A percentile compares a stretch with the other conserved stretches of the same genome.
phyloP scores from a whole-genome alignment of 2,113 vertebrate genomes.

The human region DNA sequence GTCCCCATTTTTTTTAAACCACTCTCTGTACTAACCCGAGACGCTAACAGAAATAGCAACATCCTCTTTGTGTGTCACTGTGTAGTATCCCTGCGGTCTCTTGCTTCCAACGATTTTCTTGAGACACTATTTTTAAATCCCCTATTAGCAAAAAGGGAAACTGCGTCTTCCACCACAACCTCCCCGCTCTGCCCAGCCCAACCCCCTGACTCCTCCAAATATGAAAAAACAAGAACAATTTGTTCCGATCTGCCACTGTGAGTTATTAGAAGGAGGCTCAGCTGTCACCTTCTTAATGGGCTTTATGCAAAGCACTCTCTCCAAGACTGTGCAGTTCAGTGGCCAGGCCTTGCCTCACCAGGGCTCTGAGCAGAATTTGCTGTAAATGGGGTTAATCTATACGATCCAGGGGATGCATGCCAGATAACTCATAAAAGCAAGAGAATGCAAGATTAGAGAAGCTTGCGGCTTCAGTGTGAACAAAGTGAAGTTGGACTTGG shows the following conservation, averaged over 20 bases:
- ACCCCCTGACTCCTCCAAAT: background rate
- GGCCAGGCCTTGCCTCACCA: slow-evolving; percentile 7
- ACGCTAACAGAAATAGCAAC: slow-evolving; percentile 9
- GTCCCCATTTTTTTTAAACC: background rate
- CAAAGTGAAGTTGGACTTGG: background rate
- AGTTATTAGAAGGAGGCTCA: slow-evolving; percentile 43
- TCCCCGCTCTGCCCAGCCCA: background rate
- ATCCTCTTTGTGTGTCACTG: background rate
- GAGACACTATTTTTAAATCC: slow-evolving; percentile 52
- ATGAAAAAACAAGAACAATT: slow-evolving; percentile 5
- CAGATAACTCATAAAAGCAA: background rate
- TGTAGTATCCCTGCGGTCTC: background rate
- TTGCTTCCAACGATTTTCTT: background rate
- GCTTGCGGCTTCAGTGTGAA: background rate
- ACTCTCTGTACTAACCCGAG: background rate
- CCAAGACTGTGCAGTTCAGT: background rate
- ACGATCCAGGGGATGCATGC: background rate
- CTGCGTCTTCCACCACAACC: too few relatives aligned
- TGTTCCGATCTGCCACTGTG: slow-evolving; percentile 66
- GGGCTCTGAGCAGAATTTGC: background rate
- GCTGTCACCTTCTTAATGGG: slow-evolving; percentile 50
- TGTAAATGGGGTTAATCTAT: background rate
- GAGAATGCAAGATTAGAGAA: background rate
- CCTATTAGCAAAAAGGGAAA: background rate
- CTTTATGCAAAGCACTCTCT: slow-evolving; percentile 64